Conservation (phyloP, 1,140 invertebrate genomes). For the Macrobrachium nipponense region DNA sequence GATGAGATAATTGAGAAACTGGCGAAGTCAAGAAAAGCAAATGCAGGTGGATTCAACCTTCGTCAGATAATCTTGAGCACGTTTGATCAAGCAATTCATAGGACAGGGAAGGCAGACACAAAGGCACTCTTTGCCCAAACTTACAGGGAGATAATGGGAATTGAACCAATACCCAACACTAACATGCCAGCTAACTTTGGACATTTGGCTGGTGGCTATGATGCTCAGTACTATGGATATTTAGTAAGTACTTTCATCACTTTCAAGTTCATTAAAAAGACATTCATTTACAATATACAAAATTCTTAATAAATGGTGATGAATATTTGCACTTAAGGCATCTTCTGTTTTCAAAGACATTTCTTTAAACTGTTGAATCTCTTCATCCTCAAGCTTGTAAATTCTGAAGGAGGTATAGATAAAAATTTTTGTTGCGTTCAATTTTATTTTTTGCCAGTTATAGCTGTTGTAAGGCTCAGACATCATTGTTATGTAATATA, state of each 20-base stretch:
- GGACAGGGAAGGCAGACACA: conserved; percentile 68
- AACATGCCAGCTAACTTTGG: conserved; percentile 73
- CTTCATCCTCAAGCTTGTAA: too few relatives aligned
- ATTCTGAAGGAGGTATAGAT: too few relatives aligned
- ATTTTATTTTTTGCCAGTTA: too few relatives aligned
- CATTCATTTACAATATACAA: too few relatives aligned
- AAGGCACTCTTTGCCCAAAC: conserved; percentile 68
- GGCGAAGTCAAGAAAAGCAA: conserved; percentile 70
- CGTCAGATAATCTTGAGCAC: conserved; percentile 71
- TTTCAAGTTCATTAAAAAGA: too few relatives aligned
- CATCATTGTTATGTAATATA: too few relatives aligned
- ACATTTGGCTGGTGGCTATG: conserved; percentile 73
- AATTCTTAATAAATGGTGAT: too few relatives aligned
- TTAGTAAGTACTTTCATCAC: conserved; percentile 68
- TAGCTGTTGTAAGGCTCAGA: too few relatives aligned
- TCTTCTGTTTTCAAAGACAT: too few relatives aligned
- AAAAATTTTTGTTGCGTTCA: too few relatives aligned
- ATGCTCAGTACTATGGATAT: conserved; percentile 75
- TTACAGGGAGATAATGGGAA: conserved; percentile 69
- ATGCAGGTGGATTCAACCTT: conserved; percentile 72
- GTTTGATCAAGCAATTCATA: conserved; percentile 72
- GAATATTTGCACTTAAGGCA: too few relatives aligned
- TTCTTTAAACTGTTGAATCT: too few relatives aligned
- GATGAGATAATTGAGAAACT: conserved; percentile 71
- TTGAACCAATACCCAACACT: conserved; percentile 70